A percentile compares a stretch with the other conserved stretches of the same genome.
Evolutionary conservation across 2,113 vertebrate genomes (phyloP).

Genomic region (Sciurus niger): DNA sequence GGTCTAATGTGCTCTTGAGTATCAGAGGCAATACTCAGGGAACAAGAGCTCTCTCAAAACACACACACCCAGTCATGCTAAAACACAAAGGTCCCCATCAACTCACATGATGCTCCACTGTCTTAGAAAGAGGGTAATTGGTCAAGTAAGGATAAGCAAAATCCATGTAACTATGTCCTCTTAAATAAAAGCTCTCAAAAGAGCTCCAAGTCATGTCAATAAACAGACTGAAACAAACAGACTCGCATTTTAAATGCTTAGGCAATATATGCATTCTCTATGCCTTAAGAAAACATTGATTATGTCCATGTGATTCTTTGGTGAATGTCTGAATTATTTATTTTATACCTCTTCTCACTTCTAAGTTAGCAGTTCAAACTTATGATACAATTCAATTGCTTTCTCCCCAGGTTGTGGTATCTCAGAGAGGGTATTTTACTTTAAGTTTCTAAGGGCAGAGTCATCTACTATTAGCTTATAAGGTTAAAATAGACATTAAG

Average conservation of each 20-base stretch:
- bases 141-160: neutral
- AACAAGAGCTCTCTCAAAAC: neutral
- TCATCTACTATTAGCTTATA: conserved; percentile 39
- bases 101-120: neutral
- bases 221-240: neutral
- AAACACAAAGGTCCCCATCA: neutral
- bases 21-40: neutral
- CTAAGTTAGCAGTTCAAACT: conserved; percentile 65
- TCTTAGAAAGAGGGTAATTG: neutral
- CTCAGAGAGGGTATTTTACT: conserved; percentile 43
- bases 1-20: neutral
- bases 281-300: conserved; percentile 58
- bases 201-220: neutral
- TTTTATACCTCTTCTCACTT: conserved; percentile 56
- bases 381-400: conserved; percentile 52
- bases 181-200: conserved; percentile 52
- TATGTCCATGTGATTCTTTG: conserved; percentile 38
- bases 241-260: neutral
- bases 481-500: conserved; percentile 59
- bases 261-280: neutral
- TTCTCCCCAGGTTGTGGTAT: conserved; percentile 31
- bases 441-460: neutral
- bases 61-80: neutral
- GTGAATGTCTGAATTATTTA: conserved; percentile 54
- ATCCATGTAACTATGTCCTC: neutral